Conservation (phyloP, 1,140 invertebrate genomes). For the Subanguina moxae region DNA sequence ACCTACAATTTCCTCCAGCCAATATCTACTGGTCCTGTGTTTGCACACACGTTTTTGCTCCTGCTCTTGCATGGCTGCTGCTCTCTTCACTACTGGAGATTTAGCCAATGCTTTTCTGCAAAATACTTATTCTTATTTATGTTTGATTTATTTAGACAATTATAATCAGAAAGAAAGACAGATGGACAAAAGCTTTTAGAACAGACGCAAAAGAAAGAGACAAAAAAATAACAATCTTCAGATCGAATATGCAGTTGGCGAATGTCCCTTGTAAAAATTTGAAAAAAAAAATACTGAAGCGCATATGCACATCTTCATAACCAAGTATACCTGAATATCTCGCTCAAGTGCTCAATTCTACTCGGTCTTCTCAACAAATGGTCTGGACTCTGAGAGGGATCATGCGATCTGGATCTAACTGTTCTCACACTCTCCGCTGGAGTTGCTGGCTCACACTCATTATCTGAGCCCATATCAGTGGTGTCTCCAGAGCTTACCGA, state of each 20-base stretch:
- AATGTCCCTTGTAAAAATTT: too few species aligned
- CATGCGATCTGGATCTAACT: constrained; percentile 52
- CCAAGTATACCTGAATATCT: constrained; percentile 52
- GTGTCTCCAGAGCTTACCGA: constrained; percentile 51
- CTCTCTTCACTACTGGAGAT: constrained; percentile 57
- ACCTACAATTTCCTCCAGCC: constrained; percentile 48
- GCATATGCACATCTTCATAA: too few species aligned
- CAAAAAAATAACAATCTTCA: too few species aligned
- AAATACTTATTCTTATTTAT: constrained; percentile 13
- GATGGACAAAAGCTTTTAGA: not conserved
- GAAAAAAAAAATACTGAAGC: too few species aligned
- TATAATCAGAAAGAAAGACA: not conserved
- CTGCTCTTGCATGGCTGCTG: constrained; percentile 56
- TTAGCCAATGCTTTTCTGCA: constrained; percentile 59
- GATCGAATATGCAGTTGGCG: too few species aligned
- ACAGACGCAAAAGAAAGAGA: constrained; percentile 14
- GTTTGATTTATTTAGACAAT: not conserved
- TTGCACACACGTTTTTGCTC: constrained; percentile 51
- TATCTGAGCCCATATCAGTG: constrained; percentile 40
- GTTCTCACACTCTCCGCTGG: constrained; percentile 43
- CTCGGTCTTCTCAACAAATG: constrained; percentile 49
- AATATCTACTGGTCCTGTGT: constrained; percentile 57
- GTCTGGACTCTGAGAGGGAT: constrained; percentile 47
- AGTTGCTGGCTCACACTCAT: constrained; percentile 45
- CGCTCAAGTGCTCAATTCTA: constrained; percentile 57